Base-by-base conservation (phyloP, 2,888 invertebrate genomes). In the Mythimna lalbum region DNA sequence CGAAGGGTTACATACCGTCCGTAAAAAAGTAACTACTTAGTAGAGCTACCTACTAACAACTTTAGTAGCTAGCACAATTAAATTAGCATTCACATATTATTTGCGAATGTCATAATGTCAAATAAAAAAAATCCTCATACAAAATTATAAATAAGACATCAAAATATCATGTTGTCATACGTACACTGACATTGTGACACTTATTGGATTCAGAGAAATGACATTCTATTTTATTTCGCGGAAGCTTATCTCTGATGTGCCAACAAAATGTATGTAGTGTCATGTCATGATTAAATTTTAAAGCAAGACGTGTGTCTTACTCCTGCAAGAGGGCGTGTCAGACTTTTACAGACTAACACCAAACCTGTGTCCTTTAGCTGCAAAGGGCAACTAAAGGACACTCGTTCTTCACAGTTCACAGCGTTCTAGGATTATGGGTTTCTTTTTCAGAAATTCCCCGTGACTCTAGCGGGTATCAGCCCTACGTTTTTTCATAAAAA, bases 171-270 rank as follows among this genome's bases (percentile, higher is more conserved):
- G 33, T n/a, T 52, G 78, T 61, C 78, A 77, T 12, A 12, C 23
- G 27, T 5, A 21, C 21, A 52, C 27, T 70, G 78, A 70, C 73
- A 61, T 57, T 56, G 61, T 70, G 73, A 70, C 61, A 77, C 61
- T 70, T 77, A 70, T 61, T 52, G 4, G n/a, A 61, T 77, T 70
- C 27, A 77, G 21, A 77, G 71, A 70, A 77, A 70, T 73, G 69
- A 47, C 36, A 70, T 69, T 61, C 60, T 56, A 77, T 57, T 69
- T 47, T 4, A 57, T 17, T 57, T 73, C 71, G 43, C 12, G 21
- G 60, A 50, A 61, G 60, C 50, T 61, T 69, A 69, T 61, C 70
- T 61, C 47, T 77, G 43, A 73, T 61, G 65, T 75, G 19, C 19
- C 23, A 50, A 57, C 33, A 14, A 56, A 57, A 67, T 56, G 7